phyloP scores from a whole-genome alignment of 2,113 vertebrate genomes.

The Oncorhynchus gorbuscha region DNA sequence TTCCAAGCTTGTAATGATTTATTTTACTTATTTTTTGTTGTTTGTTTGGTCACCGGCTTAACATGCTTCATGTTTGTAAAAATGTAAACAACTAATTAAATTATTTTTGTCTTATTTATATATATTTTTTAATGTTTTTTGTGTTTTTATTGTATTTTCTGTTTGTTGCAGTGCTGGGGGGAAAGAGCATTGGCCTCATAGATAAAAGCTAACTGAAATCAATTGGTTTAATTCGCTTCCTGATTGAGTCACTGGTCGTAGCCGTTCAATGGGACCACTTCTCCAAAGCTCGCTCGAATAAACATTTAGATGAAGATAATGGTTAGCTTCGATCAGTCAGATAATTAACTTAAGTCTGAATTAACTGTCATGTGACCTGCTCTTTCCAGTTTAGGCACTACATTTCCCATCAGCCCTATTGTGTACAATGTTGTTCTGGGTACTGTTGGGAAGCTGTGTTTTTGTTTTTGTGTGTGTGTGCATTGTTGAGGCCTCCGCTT shows the following conservation, averaged over 20 bases:
- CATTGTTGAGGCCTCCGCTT: slow-evolving; percentile 21
- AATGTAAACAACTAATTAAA: slow-evolving; percentile 70
- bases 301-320: too few relatives aligned
- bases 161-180: background rate
- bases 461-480: background rate
- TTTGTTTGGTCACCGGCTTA: slow-evolving; percentile 24
- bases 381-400: too few relatives aligned
- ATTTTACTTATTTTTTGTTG: background rate
- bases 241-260: background rate
- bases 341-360: too few relatives aligned
- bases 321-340: too few relatives aligned
- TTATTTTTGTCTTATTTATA: slow-evolving; percentile 54
- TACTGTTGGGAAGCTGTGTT: slow-evolving; percentile 1
- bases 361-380: too few relatives aligned
- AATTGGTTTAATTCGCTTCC: background rate
- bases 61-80: slow-evolving; percentile 55
- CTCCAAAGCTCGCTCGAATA: background rate
- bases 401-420: background rate
- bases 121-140: background rate
- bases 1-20: background rate
- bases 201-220: background rate
- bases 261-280: slow-evolving; percentile 11
- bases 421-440: slow-evolving; percentile 4
- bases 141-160: slow-evolving; percentile 35
- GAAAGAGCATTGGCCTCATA: slow-evolving; percentile 10